Conservation (phyloP, 2,113 vertebrate species). For the Aramus guarauna region DNA sequence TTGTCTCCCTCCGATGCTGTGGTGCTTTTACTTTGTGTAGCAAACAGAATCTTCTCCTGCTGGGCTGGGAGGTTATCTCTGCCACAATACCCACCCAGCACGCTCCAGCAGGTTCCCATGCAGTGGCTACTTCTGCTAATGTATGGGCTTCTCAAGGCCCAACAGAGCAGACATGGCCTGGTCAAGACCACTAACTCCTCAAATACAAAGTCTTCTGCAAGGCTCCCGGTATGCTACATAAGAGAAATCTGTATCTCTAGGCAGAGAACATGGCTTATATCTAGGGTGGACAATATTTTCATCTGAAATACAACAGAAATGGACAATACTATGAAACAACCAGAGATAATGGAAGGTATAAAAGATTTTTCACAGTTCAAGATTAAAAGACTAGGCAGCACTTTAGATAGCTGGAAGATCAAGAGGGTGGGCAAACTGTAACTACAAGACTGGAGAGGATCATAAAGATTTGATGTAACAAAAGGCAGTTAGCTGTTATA, state of each 20-base stretch:
- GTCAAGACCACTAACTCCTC: background rate
- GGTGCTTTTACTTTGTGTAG: background rate
- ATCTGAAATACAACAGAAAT: background rate
- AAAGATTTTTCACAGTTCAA: background rate
- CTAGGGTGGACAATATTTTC: background rate
- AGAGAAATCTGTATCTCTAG: background rate
- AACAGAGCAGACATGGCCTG: background rate
- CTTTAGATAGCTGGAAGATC: background rate
- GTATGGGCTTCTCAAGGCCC: fast-evolving
- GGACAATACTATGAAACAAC: background rate
- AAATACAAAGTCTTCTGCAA: background rate
- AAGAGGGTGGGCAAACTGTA: background rate
- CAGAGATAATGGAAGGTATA: background rate
- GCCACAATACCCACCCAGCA: background rate
- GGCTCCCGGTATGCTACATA: background rate
- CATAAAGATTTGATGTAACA: background rate
- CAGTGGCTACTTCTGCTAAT: background rate
- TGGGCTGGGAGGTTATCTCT: background rate
- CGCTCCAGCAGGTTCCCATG: background rate
- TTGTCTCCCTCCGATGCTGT: background rate
- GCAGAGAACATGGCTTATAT: background rate
- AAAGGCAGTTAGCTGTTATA: background rate
- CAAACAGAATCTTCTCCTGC: background rate
- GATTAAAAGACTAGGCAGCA: background rate
- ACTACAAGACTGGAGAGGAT: background rate